These are phyloP conservation scores for Linnaemya vulpina DNA, from an alignment of 2,888 invertebrate species.

Conservation along the genomic window DNA sequence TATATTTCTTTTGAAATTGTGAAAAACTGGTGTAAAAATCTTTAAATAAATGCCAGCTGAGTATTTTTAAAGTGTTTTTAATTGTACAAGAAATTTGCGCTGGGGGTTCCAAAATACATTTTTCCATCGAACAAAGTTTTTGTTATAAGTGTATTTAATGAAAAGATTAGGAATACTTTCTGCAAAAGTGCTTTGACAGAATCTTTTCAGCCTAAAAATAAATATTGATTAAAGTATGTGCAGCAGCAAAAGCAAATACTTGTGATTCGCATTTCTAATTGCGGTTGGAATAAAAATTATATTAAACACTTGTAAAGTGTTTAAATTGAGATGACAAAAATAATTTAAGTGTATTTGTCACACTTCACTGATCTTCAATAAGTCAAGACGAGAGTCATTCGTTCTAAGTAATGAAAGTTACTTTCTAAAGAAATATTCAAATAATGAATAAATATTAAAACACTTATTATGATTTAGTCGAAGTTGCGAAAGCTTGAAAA, in stretches of 20 bases:
- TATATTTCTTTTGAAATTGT: neutral
- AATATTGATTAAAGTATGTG: constrained; percentile 41
- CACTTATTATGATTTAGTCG: neutral
- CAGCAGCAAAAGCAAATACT: neutral
- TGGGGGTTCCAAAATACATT: neutral
- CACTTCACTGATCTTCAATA: constrained; percentile 38
- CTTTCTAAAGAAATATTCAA: neutral
- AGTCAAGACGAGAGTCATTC: neutral
- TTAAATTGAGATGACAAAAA: constrained; percentile 23
- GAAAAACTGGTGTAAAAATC: constrained; percentile 46
- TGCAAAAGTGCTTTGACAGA: constrained; percentile 58
- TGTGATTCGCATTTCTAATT: neutral
- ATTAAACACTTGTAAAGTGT: constrained; percentile 29
- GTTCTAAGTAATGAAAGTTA: neutral
- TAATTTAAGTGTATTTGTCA: constrained; percentile 26
- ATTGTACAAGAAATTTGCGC: neutral
- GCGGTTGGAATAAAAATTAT: constrained; percentile 18
- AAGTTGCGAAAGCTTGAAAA: neutral
- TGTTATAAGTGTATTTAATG: constrained; percentile 32
- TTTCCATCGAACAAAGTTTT: neutral
- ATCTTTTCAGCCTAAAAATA: constrained; percentile 58
- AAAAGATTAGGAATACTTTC: constrained; percentile 27
- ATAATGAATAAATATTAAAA: neutral
- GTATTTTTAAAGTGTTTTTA: constrained; percentile 10
- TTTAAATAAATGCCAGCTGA: constrained; percentile 44